A percentile compares a stretch with the other conserved stretches of the same genome.
phyloP scores from a whole-genome alignment of 2,888 invertebrate genomes.

The Willowsia nigromaculata region DNA sequence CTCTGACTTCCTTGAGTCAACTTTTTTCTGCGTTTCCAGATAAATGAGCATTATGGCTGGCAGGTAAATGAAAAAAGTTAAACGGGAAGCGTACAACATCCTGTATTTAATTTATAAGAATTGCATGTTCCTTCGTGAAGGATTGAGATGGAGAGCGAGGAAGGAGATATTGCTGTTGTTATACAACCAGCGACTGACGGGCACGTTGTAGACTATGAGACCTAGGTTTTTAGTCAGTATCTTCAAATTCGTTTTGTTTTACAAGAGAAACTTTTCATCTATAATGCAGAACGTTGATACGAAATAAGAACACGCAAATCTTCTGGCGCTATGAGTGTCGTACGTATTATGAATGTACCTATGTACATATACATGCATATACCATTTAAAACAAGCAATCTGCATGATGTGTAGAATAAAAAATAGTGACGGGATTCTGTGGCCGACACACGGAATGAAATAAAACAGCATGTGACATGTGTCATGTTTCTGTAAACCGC shows the following conservation, averaged over 20 bases:
- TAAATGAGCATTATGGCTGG: conserved; percentile 34
- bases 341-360: too few species aligned
- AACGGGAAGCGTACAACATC: conserved; percentile 28
- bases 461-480: conserved; percentile 58
- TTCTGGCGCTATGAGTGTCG: too few species aligned
- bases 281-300: neutral
- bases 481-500: conserved; percentile 60
- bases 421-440: conserved; percentile 18
- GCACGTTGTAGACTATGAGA: neutral
- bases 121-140: conserved; percentile 20
- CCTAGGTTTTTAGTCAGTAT: neutral
- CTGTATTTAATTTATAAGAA: conserved; percentile 57
- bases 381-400: conserved; percentile 30
- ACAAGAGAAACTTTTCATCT: neutral
- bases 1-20: conserved; percentile 31
- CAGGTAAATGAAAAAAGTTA: conserved; percentile 64
- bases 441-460: conserved; percentile 39
- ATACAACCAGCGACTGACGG: conserved; percentile 6
- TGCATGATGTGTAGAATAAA: conserved; percentile 32
- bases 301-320: neutral
- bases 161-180: neutral
- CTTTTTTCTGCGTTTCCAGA: conserved; percentile 28
- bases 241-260: conserved; percentile 18
- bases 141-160: neutral
- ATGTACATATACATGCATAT: neutral